Percentiles rank a stretch among this genome's conserved stretches.
phyloP scores from a whole-genome alignment of 2,797 vertebrate species.

The Scolopax bukidnonensis region DNA sequence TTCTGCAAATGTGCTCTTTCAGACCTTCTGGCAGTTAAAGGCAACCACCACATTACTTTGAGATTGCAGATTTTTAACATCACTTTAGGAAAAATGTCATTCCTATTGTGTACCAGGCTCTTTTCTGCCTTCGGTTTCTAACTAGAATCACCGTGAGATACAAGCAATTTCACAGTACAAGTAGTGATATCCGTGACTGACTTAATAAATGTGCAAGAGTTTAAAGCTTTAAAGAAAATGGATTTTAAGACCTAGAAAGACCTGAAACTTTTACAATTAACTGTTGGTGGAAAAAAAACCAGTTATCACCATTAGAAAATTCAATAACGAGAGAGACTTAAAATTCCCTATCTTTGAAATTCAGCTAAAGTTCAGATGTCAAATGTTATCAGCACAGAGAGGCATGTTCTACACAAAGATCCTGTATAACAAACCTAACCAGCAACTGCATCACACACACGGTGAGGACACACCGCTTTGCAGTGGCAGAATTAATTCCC shows the following conservation, averaged over 20 bases:
- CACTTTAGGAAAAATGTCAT: neutral
- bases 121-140: neutral
- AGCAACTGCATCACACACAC: neutral
- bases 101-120: neutral
- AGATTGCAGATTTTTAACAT: neutral
- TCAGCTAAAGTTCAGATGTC: neutral
- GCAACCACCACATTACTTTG: fast-evolving
- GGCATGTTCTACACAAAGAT: neutral
- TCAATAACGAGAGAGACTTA: neutral
- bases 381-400: neutral
- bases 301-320: neutral
- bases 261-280: neutral
- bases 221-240: neutral
- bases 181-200: neutral
- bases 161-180: neutral
- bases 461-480: fast-evolving
- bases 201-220: neutral
- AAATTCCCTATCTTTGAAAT: neutral
- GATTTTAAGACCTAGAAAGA: neutral
- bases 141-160: neutral
- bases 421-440: neutral
- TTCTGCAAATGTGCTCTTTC: neutral
- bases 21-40: neutral
- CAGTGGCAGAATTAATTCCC: neutral
- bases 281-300: neutral